Base-by-base conservation (phyloP, 2,113 vertebrate genomes). In the Coracopsis vasa region DNA sequence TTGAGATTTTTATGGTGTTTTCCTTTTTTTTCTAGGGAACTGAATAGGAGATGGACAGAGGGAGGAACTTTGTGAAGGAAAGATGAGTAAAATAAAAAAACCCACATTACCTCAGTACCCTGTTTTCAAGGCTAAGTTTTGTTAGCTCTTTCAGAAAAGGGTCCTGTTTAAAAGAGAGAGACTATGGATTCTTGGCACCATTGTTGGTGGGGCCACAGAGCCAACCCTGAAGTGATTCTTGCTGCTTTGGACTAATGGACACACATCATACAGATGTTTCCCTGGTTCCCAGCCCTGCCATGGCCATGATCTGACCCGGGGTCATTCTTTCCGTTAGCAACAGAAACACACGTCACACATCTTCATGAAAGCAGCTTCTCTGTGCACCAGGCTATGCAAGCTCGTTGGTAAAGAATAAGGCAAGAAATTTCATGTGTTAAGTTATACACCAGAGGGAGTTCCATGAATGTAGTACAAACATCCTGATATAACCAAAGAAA, bases 401-500 rank as follows among this genome's bases (percentile, higher is more conserved):
- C 88, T 88, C 29, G 54, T 91, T 64, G 80, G 85, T 90, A 96
- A 96, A 95, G 81, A 95, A 60, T 86, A 94, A 96, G 95, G 91
- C 47, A 95, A 97, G 90, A 97, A 95, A 91, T 96, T 97, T 97
- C 92, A 98, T 98, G 96, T 97, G 88, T 97, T 93, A 96, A 96
- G 86, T 98, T 97, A 97, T 98, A 98, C 97, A 98, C 96, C 97
- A 98, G 97, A 98, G 97, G 97, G 97, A 98, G 98, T 98, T 95
- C 97, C 97, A 92, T 83, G 97, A 98, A 98, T 97, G 94, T 95
- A 97, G 89, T 96, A 97, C 92, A 97, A 98, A 97, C 92, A 97
- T 85, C 69, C 92, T 81, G 91, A 96, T 95, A 96, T 69, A 96
- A 95, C 85, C 83, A 94, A 97, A 97, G 94, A 97, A 97, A 98